Conservation (phyloP, 2,888 invertebrate genomes). For the Trimorus sp. region DNA sequence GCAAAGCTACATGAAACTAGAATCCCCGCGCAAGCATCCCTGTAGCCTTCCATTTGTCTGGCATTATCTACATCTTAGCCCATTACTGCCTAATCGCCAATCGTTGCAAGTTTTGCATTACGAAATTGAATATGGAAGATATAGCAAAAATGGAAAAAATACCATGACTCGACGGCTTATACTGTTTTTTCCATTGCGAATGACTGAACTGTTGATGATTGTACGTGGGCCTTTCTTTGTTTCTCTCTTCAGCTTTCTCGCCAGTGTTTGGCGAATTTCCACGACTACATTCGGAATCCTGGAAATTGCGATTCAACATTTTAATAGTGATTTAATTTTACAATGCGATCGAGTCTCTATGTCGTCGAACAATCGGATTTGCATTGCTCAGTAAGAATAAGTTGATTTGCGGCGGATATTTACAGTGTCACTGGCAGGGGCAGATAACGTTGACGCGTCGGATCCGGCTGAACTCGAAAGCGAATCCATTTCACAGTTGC, state of each 20-base stretch:
- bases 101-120: conserved; percentile 39
- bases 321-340: neutral
- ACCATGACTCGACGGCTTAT: conserved; percentile 77
- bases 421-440: conserved; percentile 80
- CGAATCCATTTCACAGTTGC: conserved; percentile 77
- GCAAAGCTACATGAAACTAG: conserved; percentile 6
- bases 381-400: conserved; percentile 1
- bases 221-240: conserved; percentile 75
- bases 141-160: conserved; percentile 61
- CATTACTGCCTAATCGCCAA: conserved; percentile 34
- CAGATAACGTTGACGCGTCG: conserved; percentile 80
- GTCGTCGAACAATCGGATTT: neutral
- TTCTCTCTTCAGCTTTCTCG: conserved; percentile 77
- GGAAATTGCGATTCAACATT: conserved; percentile 23
- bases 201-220: conserved; percentile 76
- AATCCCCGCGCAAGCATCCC: conserved; percentile 6
- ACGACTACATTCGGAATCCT: conserved; percentile 81
- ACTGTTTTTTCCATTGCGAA: conserved; percentile 77
- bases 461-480: conserved; percentile 80
- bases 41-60: conserved; percentile 19
- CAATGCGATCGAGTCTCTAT: neutral
- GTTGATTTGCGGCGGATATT: conserved; percentile 39
- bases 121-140: conserved; percentile 34
- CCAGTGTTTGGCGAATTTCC: conserved; percentile 80
- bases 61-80: conserved; percentile 27